Evolutionary conservation across 2,888 invertebrate species (phyloP).

Genomic region (Catocala fraxini): DNA sequence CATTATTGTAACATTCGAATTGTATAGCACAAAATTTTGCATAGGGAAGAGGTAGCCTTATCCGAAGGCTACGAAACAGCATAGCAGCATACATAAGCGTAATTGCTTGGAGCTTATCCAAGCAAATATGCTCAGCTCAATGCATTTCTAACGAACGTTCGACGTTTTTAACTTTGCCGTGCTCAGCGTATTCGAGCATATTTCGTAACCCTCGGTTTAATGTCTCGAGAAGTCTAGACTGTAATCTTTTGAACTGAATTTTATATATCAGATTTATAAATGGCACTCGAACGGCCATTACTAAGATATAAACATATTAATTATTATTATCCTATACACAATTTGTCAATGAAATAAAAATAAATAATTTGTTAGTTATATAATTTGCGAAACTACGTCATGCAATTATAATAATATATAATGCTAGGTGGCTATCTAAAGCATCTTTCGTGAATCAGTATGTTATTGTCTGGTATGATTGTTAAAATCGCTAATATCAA

Average conservation of each 20-base stretch:
- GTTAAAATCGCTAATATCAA: constrained; percentile 8
- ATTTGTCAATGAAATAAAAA: not conserved
- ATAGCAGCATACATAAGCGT: too few species aligned
- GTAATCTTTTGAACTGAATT: constrained; percentile 4
- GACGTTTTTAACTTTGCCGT: too few species aligned
- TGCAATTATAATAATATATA: constrained; percentile 9
- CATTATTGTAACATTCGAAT: not conserved
- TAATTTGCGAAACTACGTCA: not conserved
- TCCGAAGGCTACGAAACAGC: too few species aligned
- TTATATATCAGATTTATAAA: not conserved
- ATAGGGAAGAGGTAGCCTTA: not conserved
- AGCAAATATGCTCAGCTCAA: too few species aligned
- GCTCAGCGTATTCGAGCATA: too few species aligned
- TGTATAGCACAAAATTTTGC: not conserved
- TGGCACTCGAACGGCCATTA: not conserved
- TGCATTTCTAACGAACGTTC: too few species aligned
- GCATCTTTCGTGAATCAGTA: constrained; percentile 15
- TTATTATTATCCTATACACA: too few species aligned
- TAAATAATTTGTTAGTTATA: constrained; percentile 6
- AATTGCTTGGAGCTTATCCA: too few species aligned
- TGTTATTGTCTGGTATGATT: constrained; percentile 35
- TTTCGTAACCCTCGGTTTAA: too few species aligned
- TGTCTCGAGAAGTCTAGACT: too few species aligned
- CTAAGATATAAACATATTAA: too few species aligned
- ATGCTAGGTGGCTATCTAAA: constrained; percentile 20